Evolutionary conservation across 2,113 vertebrate species (phyloP).

Genomic region (Brachionichthys hirsutus): DNA sequence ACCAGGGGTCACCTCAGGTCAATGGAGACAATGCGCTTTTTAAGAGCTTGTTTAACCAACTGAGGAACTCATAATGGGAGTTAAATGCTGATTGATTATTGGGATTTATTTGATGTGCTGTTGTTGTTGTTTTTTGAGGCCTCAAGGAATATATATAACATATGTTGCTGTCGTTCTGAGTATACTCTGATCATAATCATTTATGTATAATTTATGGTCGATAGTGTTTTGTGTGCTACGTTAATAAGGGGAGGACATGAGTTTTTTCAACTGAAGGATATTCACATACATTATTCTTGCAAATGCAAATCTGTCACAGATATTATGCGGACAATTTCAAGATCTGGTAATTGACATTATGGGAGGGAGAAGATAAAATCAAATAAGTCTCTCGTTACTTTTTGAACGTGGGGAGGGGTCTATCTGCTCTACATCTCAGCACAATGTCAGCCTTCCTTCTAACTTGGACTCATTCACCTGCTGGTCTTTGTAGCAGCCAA

Average conservation of each 20-base stretch:
- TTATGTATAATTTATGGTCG: too few species aligned
- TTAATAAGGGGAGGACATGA: too few species aligned
- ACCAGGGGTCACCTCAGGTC: constrained; percentile 45
- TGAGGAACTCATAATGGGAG: background rate
- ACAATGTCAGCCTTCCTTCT: constrained; percentile 65
- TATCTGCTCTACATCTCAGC: constrained; percentile 75
- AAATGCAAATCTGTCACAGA: background rate
- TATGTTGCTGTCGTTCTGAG: too few species aligned
- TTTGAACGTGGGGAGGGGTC: constrained; percentile 74
- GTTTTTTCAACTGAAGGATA: constrained; percentile 36
- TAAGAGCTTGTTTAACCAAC: constrained; percentile 6
- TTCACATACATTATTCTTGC: constrained; percentile 19
- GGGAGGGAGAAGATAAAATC: constrained; percentile 46
- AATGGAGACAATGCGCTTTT: constrained; percentile 15
- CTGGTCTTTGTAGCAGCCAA: constrained; percentile 64
- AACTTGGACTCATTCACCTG: constrained; percentile 61
- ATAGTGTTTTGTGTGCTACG: too few species aligned
- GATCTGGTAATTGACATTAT: constrained; percentile 62
- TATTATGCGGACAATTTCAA: constrained; percentile 58
- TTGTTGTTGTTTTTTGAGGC: too few species aligned
- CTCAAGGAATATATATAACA: too few species aligned
- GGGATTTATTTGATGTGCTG: background rate
- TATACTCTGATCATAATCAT: too few species aligned
- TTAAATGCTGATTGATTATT: background rate
- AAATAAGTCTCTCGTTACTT: constrained; percentile 82